Evolutionary conservation across 2,888 invertebrate species (phyloP).

Genomic region (Cataglyphis altisquamis): DNA sequence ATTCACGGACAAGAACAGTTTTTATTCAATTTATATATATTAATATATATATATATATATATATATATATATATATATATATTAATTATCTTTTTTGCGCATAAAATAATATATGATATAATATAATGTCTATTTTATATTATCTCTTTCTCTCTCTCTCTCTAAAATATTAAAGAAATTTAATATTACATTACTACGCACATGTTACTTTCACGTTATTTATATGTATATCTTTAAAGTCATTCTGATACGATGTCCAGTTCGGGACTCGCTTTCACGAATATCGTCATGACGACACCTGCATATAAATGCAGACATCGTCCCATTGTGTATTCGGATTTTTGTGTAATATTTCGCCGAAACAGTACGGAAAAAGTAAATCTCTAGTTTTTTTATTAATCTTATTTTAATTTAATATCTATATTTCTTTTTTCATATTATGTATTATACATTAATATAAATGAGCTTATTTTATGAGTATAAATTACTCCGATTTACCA

Average conservation of each 20-base stretch:
- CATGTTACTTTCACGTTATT: slow-evolving; percentile 14
- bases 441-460: neutral
- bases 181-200: neutral
- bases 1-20: neutral
- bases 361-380: neutral
- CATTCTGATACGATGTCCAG: slow-evolving; percentile 25
- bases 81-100: neutral
- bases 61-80: neutral
- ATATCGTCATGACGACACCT: slow-evolving; percentile 79
- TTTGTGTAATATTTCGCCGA: slow-evolving; percentile 75
- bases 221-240: slow-evolving; percentile 11
- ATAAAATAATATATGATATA: neutral
- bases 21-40: neutral
- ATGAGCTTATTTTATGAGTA: neutral
- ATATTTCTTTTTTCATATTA: neutral
- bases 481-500: neutral
- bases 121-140: no score
- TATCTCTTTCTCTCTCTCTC: no score
- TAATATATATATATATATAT: neutral
- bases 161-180: neutral
- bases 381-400: neutral
- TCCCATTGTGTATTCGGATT: slow-evolving; percentile 62
- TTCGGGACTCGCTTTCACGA: slow-evolving; percentile 61
- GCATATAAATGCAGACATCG: slow-evolving; percentile 81
- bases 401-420: neutral